Base-by-base conservation (phyloP, 2,888 invertebrate species). In the Chymomyza fuscimana region DNA sequence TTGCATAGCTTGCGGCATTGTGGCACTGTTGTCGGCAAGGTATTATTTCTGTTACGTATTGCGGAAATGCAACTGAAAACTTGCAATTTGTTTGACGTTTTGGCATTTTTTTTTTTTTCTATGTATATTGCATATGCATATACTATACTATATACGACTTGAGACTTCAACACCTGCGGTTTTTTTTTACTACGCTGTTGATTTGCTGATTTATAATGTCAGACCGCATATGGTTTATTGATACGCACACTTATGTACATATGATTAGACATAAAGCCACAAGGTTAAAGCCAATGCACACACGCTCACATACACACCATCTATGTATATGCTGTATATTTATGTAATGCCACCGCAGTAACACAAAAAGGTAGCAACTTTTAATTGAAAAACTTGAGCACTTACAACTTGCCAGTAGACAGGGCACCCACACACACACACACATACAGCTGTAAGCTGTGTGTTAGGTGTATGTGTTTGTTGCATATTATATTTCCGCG, bases 311-410 rank as follows among this genome's bases (percentile, higher is more conserved):
- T 6, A 40, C 40, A 46, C 40, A 15, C 40, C 40, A 46, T 12
- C 40, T 46, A 46, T 12, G 1, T 59, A 15, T 60, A 25, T n/a
- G 36, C n/a, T 25, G 58, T 12, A 5, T 86, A 83, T 83, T 83
- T 83, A 86, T 86, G 86, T 82, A 80, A 76, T 83, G 76, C 74
- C 69, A 81, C 82, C 77, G 67, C 82, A 85, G 86, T 78, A 75
- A 80, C 80, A 84, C 82, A 85, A 85, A 86, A 85, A 85, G 87
- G 80, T 83, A 82, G 82, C 82, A 85, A 85, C 83, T 85, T 85
- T 87, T 87, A 86, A 86, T 86, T 86, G 85, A 86, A 86, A 86
- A 86, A 86, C 85, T 85, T 85, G 86, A 79, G 87, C 83, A 86
- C 87, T 85, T 84, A 82, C 85, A 84, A 84, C 80, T 86, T 83